Conservation (phyloP, 37 sponge, comb jelly and placozoan species). For the Diacarnus erythraeanus region DNA sequence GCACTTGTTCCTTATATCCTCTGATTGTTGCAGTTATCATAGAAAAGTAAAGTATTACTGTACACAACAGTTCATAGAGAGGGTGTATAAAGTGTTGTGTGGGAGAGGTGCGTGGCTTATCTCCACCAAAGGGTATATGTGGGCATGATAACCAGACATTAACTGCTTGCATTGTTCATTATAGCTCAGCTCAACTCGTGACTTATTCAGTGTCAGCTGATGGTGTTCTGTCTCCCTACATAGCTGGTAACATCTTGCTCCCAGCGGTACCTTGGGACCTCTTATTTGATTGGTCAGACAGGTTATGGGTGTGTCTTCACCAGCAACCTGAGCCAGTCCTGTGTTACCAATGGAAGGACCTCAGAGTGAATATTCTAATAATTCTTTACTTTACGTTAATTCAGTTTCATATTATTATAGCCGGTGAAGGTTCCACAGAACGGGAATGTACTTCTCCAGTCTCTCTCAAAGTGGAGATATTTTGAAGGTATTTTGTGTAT, state of each 20-base stretch:
- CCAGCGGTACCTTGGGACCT: constrained; percentile 23
- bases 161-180: no score
- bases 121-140: not conserved
- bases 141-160: not conserved
- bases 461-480: constrained; percentile 30
- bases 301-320: constrained; percentile 57
- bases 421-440: not conserved
- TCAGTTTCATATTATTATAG: not conserved
- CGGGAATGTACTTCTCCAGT: constrained; percentile 7
- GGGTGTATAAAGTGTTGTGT: no score
- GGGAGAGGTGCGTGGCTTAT: no score
- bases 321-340: constrained; percentile 31
- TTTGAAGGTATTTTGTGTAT: constrained; percentile 32
- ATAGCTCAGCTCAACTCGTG: constrained; percentile 12
- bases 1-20: not conserved
- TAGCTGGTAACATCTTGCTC: not conserved
- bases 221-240: constrained; percentile 13
- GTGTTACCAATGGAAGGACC: constrained; percentile 7
- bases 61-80: no score
- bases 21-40: constrained; percentile 17
- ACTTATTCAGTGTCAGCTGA: constrained; percentile 19
- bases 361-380: not conserved
- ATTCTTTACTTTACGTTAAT: not conserved
- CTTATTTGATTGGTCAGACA: constrained; percentile 46
- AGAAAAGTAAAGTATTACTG: constrained; percentile 6